Evolutionary conservation across 2,797 vertebrate species (phyloP), one percentile per base, ranked within the genome.

Genomic region (Pagetopsis macropterus): DNA sequence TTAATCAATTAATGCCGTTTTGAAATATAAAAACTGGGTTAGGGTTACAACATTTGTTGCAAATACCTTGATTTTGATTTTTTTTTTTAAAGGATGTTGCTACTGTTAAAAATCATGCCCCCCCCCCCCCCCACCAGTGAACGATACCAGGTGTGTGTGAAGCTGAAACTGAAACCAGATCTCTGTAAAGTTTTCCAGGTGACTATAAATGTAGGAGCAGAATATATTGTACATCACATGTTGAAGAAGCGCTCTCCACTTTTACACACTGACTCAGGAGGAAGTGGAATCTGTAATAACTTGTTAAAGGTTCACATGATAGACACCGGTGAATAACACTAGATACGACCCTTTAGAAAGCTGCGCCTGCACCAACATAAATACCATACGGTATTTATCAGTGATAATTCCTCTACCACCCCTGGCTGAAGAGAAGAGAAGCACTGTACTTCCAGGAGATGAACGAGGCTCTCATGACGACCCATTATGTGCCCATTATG

Each of bases 401-500:
- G 19, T 21, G 5, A 44, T 67, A 27, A 76, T 16, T 27, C 27
- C n/a, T 21, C 23, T 17, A 3, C 17, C n/a, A 51, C 9, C 33
- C 17, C 48, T 13, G 5, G 11, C 40, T 46, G 19, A 21, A 66
- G 50, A 57, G 45, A 40, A 41, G 19, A 48, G 51, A 58, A 51
- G 3, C 1, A 12, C n/a, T 31, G 40, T 21, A 16, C 49, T 16
- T 17, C 16, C 7, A 19, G 40, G 8, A 46, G 58, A 49, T 45
- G 21, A 61, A 65, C 17, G 27, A 79, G 71, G 80, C 15, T 63
- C 59, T 23, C 58, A 40, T 9, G 19, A 48, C 1, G 54, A 56
- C 5, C 51, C 40, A 55, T 73, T 37, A 66, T 12, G 66, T 48
- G 43, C 46, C 73, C 56, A 55, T 68, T 61, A 52, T 19, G 57